These are phyloP conservation scores for Cyanoramphus novaezelandiae DNA, from an alignment of 2,113 vertebrate species.

Conservation along the genomic window DNA sequence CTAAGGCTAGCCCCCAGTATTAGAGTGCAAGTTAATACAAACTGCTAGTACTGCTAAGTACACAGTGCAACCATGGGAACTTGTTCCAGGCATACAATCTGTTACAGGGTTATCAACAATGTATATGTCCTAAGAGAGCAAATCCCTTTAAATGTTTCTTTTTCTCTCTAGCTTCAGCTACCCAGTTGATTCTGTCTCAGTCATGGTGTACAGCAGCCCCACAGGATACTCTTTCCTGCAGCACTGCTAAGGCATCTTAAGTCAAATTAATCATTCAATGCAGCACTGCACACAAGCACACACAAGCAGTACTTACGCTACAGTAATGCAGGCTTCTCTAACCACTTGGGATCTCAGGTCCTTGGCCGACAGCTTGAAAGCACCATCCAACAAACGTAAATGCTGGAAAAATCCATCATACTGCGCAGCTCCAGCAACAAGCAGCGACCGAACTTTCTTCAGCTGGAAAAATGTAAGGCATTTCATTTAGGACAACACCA, in stretches of 20 bases:
- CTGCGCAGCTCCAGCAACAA: conserved; percentile 89
- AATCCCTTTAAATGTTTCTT: background rate
- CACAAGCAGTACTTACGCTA: conserved; percentile 84
- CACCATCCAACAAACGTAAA: conserved; percentile 90
- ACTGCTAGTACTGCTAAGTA: background rate
- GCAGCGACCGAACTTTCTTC: conserved; percentile 91
- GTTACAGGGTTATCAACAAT: background rate
- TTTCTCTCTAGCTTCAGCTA: background rate
- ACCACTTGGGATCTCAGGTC: conserved; percentile 97
- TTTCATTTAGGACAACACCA: background rate
- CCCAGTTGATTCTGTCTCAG: background rate
- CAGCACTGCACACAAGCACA: background rate
- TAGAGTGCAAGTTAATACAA: background rate
- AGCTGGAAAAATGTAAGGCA: conserved; percentile 70
- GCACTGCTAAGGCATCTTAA: background rate
- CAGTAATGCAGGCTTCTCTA: conserved; percentile 95
- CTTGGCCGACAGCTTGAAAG: conserved; percentile 96
- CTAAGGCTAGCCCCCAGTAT: fast-evolving
- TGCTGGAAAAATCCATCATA: conserved; percentile 98
- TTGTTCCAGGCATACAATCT: background rate
- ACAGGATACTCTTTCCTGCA: background rate
- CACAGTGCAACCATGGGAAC: background rate
- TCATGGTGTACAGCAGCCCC: background rate
- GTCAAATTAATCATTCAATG: background rate
- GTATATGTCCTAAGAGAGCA: fast-evolving